Evolutionary conservation across 2,888 invertebrate species (phyloP), one percentile per base, ranked within the genome.

Genomic region (Drosophila birchii): DNA sequence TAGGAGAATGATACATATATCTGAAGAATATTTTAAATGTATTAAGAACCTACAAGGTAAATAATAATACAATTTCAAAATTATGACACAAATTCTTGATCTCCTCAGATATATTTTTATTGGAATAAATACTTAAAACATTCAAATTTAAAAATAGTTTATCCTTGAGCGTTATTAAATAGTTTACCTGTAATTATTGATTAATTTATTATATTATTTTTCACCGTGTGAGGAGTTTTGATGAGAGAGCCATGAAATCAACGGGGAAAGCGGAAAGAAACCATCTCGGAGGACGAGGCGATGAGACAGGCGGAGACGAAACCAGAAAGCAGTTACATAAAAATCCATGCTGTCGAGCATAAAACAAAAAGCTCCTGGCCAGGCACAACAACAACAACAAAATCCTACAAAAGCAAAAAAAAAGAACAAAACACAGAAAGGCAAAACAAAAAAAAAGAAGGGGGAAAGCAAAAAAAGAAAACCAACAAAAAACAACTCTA

Each of bases 401-500:
- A 68, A 63, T 44, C 51, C n/a, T 39, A 73, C 45, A 75, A 59
- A 75, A 79, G 73, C 64, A 79, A 51, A 79, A 79, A 74, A 75
- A 81, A 53, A 55, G 51, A 80, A 61, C 58, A 81, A 49, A 79
- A 61, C 43, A 60, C 49, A 80, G 41, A 55, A 70, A n/a, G 36
- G 68, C 66, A 77, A 71, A 62, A 53, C 51, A 59, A 20, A 72
- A 47, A 51, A 45, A 47, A 56, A 59, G 26, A 51, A 57, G 16
- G 18, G 36, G 23, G 45, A 57, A 32, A 55, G 23, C 55, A 57
- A 70, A 57, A 59, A 55, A 71, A 77, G 55, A 68, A 76, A 84
- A 84, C 82, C 80, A 80, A 85, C 82, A 82, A 85, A 85, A 85
- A 86, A 86, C 85, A 86, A 81, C 84, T 86, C 86, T 86, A 86